A percentile compares a stretch with the other conserved stretches of the same genome.
Evolutionary conservation across 2,113 vertebrate genomes (phyloP).

Genomic region (Mesoclemmys tuberculata): DNA sequence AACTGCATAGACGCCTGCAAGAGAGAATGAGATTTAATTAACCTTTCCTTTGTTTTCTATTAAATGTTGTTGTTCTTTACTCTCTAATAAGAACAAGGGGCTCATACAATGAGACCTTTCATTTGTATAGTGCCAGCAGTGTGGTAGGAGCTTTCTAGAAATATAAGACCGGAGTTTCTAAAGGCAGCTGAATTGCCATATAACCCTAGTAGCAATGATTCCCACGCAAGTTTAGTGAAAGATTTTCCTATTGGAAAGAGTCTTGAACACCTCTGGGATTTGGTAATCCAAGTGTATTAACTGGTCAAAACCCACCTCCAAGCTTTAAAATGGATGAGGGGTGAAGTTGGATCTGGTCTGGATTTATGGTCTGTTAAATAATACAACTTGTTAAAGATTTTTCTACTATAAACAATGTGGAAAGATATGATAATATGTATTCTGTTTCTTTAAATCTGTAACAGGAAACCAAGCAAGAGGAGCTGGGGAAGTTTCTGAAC

Average conservation of each 20-base stretch:
- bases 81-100: neutral
- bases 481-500: neutral
- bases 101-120: too few relatives aligned
- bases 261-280: neutral
- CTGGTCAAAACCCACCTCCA: neutral
- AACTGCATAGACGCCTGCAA: slow-evolving; percentile 86
- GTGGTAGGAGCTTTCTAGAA: neutral
- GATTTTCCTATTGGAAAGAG: neutral
- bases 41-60: neutral
- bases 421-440: neutral
- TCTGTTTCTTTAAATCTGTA: neutral
- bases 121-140: neutral
- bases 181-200: neutral
- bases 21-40: neutral
- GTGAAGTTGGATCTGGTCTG: neutral
- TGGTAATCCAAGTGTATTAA: neutral
- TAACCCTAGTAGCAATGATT: neutral
- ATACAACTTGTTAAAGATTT: neutral
- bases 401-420: neutral
- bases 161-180: neutral
- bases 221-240: neutral
- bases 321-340: neutral
- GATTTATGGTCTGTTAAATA: neutral
- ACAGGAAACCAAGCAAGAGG: neutral
- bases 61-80: neutral